These are phyloP conservation scores for Propithecus perrieri DNA, from an alignment of 2,797 vertebrate species.

Conservation along the genomic window DNA sequence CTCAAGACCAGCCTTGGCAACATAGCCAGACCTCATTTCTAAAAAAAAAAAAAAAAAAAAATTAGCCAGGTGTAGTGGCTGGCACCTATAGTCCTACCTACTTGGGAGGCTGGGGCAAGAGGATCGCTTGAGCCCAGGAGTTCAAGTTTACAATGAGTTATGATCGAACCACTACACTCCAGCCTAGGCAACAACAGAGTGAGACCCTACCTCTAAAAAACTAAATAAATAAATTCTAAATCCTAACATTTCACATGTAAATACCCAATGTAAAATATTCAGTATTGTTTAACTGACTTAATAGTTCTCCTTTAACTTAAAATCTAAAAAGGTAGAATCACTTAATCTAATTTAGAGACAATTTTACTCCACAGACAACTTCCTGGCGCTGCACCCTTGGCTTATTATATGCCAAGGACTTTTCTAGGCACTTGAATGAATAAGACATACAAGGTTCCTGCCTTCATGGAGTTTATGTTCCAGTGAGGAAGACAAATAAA, in stretches of 20 bases:
- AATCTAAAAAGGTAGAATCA: neutral
- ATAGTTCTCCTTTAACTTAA: neutral
- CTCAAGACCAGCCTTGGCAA: too few species aligned
- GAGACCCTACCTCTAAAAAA: too few species aligned
- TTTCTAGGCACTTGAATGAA: neutral
- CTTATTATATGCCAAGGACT: neutral
- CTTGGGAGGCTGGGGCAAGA: too few species aligned
- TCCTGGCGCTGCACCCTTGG: neutral
- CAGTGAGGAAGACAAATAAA: conserved; percentile 1
- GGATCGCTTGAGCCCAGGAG: too few species aligned
- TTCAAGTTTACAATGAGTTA: too few species aligned
- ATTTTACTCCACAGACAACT: neutral
- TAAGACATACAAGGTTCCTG: neutral
- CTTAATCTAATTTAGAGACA: neutral
- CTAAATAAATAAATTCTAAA: conserved; percentile 5
- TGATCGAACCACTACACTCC: too few species aligned
- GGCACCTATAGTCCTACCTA: too few species aligned
- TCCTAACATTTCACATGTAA: neutral
- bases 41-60: too few species aligned
- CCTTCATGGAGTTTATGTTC: neutral
- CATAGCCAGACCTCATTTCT: too few species aligned
- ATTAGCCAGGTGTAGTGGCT: too few species aligned
- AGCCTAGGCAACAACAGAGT: too few species aligned
- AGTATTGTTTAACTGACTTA: neutral
- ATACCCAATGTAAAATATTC: neutral